Evolutionary conservation across 2,113 vertebrate genomes (phyloP).

Genomic region (Lophura nycthemera): DNA sequence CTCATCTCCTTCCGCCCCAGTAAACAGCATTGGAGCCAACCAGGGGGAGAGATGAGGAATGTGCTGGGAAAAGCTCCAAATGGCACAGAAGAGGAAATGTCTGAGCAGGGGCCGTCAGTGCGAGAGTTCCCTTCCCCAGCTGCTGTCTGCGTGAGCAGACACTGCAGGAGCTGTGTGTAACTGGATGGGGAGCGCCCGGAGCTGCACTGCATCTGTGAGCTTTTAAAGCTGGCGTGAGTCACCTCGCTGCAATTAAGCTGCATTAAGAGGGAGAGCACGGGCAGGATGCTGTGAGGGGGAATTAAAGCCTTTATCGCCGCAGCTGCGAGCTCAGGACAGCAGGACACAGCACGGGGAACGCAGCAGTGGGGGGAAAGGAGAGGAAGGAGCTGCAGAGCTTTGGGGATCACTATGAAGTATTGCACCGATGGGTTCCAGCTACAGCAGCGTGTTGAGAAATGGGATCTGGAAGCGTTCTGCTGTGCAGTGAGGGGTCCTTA

Average conservation of each 20-base stretch:
- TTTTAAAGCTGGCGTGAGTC: neutral
- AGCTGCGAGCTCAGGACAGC: no score
- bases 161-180: conserved; percentile 15
- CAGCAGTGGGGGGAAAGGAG: neutral
- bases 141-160: neutral
- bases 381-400: neutral
- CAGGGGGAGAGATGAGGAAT: conserved; percentile 62
- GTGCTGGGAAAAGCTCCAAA: conserved; percentile 72
- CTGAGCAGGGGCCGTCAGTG: conserved; percentile 49
- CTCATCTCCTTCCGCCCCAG: conserved; percentile 57
- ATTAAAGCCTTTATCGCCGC: neutral
- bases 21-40: conserved; percentile 66
- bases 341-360: no score
- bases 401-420: neutral
- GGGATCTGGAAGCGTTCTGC: no score
- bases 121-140: conserved; percentile 15
- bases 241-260: neutral
- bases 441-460: neutral
- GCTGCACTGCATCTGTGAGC: no score
- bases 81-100: conserved; percentile 43
- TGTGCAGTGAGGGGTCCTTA: no score
- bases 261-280: neutral
- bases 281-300: accelerated
- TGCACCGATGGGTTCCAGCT: neutral
- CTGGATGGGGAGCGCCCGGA: no score